phyloP scores from a whole-genome alignment of 2,797 vertebrate species.

The Helostoma temminkii region DNA sequence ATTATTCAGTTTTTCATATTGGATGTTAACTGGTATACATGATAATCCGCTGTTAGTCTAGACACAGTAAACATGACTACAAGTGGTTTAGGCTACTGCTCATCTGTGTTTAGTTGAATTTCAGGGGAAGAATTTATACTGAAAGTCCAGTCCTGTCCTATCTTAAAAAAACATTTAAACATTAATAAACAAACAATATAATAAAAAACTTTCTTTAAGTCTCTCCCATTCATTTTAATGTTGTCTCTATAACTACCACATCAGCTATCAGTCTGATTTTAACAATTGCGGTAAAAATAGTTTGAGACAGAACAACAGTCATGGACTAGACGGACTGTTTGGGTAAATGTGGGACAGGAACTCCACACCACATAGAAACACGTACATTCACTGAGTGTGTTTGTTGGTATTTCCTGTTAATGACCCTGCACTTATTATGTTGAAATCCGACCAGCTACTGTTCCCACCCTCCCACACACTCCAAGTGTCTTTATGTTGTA shows the following conservation, averaged over 20 bases:
- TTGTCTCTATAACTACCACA: background rate
- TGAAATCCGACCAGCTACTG: constrained; percentile 63
- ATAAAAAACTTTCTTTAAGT: background rate
- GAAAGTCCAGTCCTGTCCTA: constrained; percentile 13
- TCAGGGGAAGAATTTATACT: constrained; percentile 31
- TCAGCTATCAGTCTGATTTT: background rate
- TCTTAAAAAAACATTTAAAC: constrained; percentile 43
- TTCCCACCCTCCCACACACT: constrained; percentile 60
- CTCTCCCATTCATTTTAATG: background rate
- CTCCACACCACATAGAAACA: constrained; percentile 44
- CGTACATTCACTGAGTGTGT: constrained; percentile 53
- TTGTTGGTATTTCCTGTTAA: constrained; percentile 76
- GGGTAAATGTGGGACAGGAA: constrained; percentile 58
- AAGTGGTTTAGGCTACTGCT: too few species aligned
- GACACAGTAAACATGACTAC: constrained; percentile 38
- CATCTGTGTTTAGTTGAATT: constrained; percentile 35
- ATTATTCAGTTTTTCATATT: background rate
- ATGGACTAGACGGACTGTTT: constrained; percentile 35
- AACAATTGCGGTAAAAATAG: constrained; percentile 41
- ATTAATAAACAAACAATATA: background rate
- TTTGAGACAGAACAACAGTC: constrained; percentile 45
- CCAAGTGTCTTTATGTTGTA: constrained; percentile 11
- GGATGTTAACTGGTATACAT: background rate
- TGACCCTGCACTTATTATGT: constrained; percentile 66
- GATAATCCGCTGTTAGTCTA: constrained; percentile 2